phyloP scores from a whole-genome alignment of 2,888 invertebrate species.

The Pandemis heparana region DNA sequence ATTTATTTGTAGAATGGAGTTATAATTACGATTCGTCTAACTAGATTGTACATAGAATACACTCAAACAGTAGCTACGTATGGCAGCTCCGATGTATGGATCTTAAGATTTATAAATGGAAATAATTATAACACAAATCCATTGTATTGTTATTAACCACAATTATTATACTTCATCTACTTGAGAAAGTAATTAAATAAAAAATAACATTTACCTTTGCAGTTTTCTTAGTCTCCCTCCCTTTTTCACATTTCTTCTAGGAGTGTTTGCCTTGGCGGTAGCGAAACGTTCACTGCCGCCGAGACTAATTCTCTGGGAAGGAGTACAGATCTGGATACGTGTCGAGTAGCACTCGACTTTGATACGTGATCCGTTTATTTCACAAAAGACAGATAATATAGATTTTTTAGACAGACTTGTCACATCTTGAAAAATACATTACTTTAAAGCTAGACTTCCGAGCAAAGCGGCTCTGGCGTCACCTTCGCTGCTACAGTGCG shows the following conservation, averaged over 20 bases:
- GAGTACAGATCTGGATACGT: no score
- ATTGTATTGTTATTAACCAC: constrained; percentile 74
- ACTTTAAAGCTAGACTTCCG: no score
- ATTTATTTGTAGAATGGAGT: constrained; percentile 77
- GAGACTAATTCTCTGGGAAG: no score
- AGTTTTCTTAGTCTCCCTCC: neutral
- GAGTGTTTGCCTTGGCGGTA: neutral
- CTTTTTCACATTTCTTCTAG: neutral
- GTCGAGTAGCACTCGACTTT: no score
- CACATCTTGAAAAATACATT: no score
- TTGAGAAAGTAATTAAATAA: constrained; percentile 72
- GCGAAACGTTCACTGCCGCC: no score
- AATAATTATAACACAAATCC: constrained; percentile 66
- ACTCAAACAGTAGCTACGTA: constrained; percentile 55
- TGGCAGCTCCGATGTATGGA: constrained; percentile 56
- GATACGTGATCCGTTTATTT: no score
- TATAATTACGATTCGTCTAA: constrained; percentile 62
- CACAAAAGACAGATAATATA: no score
- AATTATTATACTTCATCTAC: constrained; percentile 76
- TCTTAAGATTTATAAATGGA: constrained; percentile 62
- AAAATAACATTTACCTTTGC: constrained; percentile 51
- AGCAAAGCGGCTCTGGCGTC: no score
- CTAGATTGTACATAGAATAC: constrained; percentile 71
- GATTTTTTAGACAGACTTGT: no score
- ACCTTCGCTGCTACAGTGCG: no score